These are phyloP conservation scores for Mastigias papua DNA, from an alignment of 30 jellyfish, hydroid and myxozoan species.

Conservation along the genomic window DNA sequence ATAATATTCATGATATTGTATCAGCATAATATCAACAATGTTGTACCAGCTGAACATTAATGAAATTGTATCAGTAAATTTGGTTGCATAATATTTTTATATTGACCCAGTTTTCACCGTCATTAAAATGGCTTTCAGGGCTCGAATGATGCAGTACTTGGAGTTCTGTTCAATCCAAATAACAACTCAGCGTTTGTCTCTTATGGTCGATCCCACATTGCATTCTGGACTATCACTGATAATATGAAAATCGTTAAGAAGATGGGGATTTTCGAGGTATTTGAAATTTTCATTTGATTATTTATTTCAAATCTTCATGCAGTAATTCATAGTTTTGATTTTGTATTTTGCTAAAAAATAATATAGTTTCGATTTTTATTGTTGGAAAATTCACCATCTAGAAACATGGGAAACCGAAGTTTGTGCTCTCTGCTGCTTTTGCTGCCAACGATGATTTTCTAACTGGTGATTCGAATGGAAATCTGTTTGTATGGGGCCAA, in stretches of 20 bases:
- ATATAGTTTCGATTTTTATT: neutral
- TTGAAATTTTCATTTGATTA: no score
- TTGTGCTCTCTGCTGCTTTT: constrained; percentile 71
- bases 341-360: neutral
- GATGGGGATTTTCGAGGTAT: constrained; percentile 87
- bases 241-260: constrained; percentile 63
- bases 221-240: constrained; percentile 80
- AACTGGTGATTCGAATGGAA: constrained; percentile 90
- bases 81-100: no score
- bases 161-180: constrained; percentile 63
- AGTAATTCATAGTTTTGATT: no score
- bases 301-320: no score
- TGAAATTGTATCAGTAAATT: no score
- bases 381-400: neutral
- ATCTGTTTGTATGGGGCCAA: constrained; percentile 71
- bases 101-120: no score
- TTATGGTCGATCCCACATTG: constrained; percentile 88
- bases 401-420: constrained; percentile 85
- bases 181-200: constrained; percentile 41
- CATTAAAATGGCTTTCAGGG: constrained; percentile 63
- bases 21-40: no score
- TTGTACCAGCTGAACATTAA: no score
- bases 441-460: constrained; percentile 68
- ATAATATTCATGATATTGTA: no score
- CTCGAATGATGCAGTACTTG: constrained; percentile 83